phyloP scores from a whole-genome alignment of 2,888 invertebrate genomes.

The Pemphredon lugubris region DNA sequence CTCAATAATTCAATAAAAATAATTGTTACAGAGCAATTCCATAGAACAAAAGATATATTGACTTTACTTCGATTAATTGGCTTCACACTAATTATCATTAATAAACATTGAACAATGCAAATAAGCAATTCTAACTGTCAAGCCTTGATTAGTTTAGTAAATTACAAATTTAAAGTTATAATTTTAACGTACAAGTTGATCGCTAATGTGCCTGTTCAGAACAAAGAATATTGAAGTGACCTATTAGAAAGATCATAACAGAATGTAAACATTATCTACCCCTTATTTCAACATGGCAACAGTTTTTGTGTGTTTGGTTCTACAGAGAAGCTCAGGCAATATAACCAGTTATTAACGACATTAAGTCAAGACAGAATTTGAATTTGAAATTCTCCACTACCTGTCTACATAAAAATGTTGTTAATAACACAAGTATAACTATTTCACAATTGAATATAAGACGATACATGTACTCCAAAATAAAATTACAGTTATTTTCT shows the following conservation, averaged over 20 bases:
- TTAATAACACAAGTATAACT: not conserved
- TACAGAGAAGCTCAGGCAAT: conserved; percentile 19
- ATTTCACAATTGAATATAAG: not conserved
- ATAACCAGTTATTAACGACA: conserved; percentile 5
- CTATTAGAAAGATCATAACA: conserved; percentile 40
- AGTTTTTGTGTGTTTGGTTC: conserved; percentile 55
- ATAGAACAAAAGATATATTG: no score
- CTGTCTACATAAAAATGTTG: not conserved
- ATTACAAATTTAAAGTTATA: conserved; percentile 8
- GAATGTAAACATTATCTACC: conserved; percentile 44
- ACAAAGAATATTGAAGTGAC: conserved; percentile 50
- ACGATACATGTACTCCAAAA: not conserved
- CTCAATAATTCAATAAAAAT: no score
- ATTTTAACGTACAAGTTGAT: not conserved
- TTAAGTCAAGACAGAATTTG: conserved; percentile 27
- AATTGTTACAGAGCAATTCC: no score
- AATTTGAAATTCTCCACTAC: conserved; percentile 20
- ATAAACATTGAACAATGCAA: no score
- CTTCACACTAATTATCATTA: no score
- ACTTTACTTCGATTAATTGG: no score
- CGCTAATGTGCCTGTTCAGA: conserved; percentile 4
- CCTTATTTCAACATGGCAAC: conserved; percentile 34
- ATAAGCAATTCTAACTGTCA: no score
- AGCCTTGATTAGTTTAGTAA: not conserved
- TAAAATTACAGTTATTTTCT: not conserved